Percentiles rank a stretch among this genome's conserved stretches.
Conservation (phyloP, 2,888 invertebrate species). For the Chesias legatella region DNA sequence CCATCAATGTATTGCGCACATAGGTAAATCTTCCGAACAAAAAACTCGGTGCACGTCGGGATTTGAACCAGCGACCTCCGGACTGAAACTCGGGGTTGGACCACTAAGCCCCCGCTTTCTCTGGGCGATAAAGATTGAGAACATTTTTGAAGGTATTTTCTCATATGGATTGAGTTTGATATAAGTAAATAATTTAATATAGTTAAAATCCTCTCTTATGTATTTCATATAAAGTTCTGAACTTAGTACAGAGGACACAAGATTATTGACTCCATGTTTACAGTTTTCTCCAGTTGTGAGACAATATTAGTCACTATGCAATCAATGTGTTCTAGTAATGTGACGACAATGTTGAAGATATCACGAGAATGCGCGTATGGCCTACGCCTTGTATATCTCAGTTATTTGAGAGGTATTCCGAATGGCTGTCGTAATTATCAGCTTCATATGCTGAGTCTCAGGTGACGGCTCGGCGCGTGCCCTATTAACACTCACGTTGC, state of each 20-base stretch:
- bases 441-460: slow-evolving; percentile 50
- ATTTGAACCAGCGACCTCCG: no score
- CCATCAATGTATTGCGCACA: no score
- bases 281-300: slow-evolving; percentile 16
- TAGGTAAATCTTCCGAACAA: no score
- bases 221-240: slow-evolving; percentile 15
- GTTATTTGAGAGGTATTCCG: slow-evolving; percentile 42
- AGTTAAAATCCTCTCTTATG: no score
- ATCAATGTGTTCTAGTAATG: not conserved
- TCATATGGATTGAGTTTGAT: no score
- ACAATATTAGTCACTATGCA: slow-evolving; percentile 5
- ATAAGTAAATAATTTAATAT: no score
- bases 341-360: slow-evolving; percentile 9
- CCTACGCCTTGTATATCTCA: slow-evolving; percentile 22
- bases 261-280: slow-evolving; percentile 31
- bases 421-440: slow-evolving; percentile 45
- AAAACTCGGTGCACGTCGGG: no score
- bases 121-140: no score
- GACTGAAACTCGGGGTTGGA: no score
- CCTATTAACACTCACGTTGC: slow-evolving; percentile 27
- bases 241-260: slow-evolving; percentile 23
- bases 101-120: no score
- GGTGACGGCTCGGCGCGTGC: slow-evolving; percentile 61
- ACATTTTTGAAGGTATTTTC: no score
- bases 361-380: slow-evolving; percentile 29